These are phyloP conservation scores for Muscina levida DNA, from an alignment of 2,888 invertebrate species.

Conservation along the genomic window DNA sequence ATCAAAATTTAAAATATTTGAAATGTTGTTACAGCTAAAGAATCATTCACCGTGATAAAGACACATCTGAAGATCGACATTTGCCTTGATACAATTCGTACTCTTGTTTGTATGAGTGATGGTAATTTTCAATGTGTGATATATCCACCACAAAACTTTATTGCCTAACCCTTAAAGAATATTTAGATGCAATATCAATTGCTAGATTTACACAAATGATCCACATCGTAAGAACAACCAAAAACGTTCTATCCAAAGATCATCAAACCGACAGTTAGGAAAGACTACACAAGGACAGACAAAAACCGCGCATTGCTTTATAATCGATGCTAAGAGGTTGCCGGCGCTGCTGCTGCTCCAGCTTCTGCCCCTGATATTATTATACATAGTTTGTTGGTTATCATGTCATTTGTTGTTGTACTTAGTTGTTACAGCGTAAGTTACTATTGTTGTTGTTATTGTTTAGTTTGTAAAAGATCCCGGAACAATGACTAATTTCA, in stretches of 20 bases:
- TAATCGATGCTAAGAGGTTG: slow-evolving; percentile 2
- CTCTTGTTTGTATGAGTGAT: too few relatives aligned
- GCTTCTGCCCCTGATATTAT: neutral
- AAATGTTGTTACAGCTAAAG: too few relatives aligned
- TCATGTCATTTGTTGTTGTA: slow-evolving; percentile 38
- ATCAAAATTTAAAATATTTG: too few relatives aligned
- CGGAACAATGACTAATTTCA: slow-evolving; percentile 65
- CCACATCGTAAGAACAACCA: neutral
- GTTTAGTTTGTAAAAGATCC: slow-evolving; percentile 26
- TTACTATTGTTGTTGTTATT: slow-evolving; percentile 8
- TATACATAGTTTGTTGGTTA: slow-evolving; percentile 32
- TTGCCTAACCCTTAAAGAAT: too few relatives aligned
- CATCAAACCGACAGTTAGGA: slow-evolving; percentile 25
- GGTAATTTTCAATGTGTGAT: too few relatives aligned
- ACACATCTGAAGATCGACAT: too few relatives aligned
- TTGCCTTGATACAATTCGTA: too few relatives aligned
- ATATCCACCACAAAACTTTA: too few relatives aligned
- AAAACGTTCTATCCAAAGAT: slow-evolving; percentile 35
- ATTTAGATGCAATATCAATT: too few relatives aligned
- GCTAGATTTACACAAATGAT: slow-evolving; percentile 6
- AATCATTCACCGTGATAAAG: too few relatives aligned
- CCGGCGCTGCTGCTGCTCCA: neutral
- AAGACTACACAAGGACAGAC: neutral
- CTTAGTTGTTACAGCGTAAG: neutral
- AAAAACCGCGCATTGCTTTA: slow-evolving; percentile 15